These are phyloP conservation scores for Passer domesticus DNA, from an alignment of 2,113 vertebrate genomes.

Conservation along the genomic window DNA sequence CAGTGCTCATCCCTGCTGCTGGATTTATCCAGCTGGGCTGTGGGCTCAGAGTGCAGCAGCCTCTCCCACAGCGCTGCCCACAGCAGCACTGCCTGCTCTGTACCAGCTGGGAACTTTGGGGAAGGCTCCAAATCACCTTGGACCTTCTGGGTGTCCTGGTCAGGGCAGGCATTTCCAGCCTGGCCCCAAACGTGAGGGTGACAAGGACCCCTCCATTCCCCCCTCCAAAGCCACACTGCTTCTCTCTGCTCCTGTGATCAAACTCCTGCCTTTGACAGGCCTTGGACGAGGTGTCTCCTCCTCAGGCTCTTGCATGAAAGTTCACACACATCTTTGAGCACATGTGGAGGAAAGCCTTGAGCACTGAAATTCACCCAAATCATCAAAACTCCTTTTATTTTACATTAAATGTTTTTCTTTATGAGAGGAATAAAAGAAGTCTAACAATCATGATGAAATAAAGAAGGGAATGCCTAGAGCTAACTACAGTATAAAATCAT, in stretches of 20 bases:
- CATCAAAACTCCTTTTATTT: constrained; percentile 23
- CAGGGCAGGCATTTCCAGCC: not conserved
- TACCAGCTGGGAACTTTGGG: not conserved
- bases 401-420: constrained; percentile 42
- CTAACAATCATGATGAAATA: constrained; percentile 38
- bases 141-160: not conserved
- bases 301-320: not conserved
- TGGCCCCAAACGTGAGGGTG: not conserved
- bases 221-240: not conserved
- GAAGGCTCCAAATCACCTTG: not conserved
- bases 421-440: constrained; percentile 38
- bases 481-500: constrained; percentile 36
- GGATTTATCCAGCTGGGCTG: not conserved
- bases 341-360: constrained; percentile 1
- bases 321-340: not conserved
- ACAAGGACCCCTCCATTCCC: not conserved
- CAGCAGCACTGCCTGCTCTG: not conserved
- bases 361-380: constrained; percentile 17
- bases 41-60: not conserved
- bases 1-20: not conserved
- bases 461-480: constrained; percentile 37
- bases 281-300: not conserved
- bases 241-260: not conserved
- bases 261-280: not conserved
- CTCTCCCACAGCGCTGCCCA: not conserved